Conservation (phyloP, 2,113 vertebrate genomes). For the Actenoides lindsayi region DNA sequence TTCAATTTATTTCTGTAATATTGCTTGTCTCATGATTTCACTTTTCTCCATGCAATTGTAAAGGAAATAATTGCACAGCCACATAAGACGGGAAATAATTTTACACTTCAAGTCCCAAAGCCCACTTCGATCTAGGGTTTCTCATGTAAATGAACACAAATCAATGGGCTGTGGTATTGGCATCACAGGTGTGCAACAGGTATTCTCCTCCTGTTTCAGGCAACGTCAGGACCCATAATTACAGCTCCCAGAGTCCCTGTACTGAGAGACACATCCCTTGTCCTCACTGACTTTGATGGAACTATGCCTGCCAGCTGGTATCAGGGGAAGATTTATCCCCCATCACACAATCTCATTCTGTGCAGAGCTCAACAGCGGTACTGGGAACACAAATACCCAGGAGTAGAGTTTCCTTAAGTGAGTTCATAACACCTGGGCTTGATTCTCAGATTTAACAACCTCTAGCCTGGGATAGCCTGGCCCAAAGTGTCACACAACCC, state of each 20-base stretch:
- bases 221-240: not conserved
- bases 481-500: not conserved
- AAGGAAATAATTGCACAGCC: not conserved
- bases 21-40: not conserved
- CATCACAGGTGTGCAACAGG: not conserved
- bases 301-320: not conserved
- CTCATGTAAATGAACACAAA: not conserved
- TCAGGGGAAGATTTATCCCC: not conserved
- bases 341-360: not conserved
- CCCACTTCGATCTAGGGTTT: not conserved
- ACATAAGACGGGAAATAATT: conserved; percentile 17
- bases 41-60: not conserved
- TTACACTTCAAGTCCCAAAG: not conserved
- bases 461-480: not conserved
- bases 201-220: not conserved
- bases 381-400: not conserved
- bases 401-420: not conserved
- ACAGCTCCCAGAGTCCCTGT: not conserved
- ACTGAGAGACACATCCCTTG: not conserved
- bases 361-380: not conserved
- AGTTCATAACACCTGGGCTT: not conserved
- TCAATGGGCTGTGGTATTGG: not conserved
- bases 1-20: conserved; percentile 13
- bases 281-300: not conserved
- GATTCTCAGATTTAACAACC: not conserved